These are phyloP conservation scores for Clitarchus hookeri DNA, from an alignment of 2,888 invertebrate genomes.

Conservation along the genomic window DNA sequence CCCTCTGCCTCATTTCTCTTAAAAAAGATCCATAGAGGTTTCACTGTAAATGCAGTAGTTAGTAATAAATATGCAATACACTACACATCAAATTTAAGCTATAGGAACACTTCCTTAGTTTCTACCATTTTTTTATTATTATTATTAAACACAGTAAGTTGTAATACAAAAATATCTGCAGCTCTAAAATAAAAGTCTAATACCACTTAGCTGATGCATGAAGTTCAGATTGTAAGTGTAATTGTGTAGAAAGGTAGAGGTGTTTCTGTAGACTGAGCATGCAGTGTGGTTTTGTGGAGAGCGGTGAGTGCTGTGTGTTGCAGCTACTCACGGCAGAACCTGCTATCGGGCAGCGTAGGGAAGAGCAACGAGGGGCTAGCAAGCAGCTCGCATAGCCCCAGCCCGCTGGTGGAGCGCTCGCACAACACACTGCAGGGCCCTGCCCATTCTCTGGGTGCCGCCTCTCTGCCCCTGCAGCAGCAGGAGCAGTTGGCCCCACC, in stretches of 20 bases:
- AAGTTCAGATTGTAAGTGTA: too few species aligned
- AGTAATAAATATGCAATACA: too few species aligned
- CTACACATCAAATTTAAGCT: too few species aligned
- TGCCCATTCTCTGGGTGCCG: slow-evolving; percentile 3
- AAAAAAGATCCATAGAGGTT: too few species aligned
- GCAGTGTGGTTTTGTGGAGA: neutral
- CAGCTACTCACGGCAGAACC: slow-evolving; percentile 88
- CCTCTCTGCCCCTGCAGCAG: neutral
- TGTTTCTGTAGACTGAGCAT: neutral
- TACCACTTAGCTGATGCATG: too few species aligned
- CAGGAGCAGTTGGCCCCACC: neutral
- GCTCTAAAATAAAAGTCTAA: too few species aligned
- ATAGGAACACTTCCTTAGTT: too few species aligned
- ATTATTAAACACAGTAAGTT: too few species aligned
- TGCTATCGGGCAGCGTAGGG: slow-evolving; percentile 69
- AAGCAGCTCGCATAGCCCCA: slow-evolving; percentile 56
- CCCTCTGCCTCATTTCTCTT: too few species aligned
- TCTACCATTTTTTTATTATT: too few species aligned
- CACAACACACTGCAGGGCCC: slow-evolving; percentile 56
- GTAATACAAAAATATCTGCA: too few species aligned
- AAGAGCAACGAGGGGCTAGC: slow-evolving; percentile 71
- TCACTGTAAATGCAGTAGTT: too few species aligned
- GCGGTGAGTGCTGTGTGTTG: slow-evolving; percentile 43
- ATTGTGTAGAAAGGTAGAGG: neutral
- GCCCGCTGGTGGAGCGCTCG: slow-evolving; percentile 61